Evolutionary conservation across 2,888 invertebrate species (phyloP), one percentile per base, ranked within the genome.

Genomic region (Hirtodrosophila alboralis): DNA sequence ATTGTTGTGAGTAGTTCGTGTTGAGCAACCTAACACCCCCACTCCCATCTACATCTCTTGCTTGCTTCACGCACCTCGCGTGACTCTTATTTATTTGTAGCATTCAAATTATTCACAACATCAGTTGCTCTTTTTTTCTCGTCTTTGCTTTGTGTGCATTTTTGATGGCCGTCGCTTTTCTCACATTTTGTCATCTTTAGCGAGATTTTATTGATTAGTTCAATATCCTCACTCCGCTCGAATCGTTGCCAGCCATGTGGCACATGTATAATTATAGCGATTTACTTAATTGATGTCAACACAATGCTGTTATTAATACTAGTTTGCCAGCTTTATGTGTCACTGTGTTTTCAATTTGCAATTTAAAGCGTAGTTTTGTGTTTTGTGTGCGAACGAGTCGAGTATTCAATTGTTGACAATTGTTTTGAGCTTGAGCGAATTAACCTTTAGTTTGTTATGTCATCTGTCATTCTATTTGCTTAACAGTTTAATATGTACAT

Each of bases 171-270:
- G 16, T 56, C 40, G n/a, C n/a, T n/a, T n/a, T 34, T 38, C 43
- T 59, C 43, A 58, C 54, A 40, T 63, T 77, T 78, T 83, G 75
- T 71, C 84, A 75, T 79, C 68, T 76, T 62, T 49, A 69, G 75
- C 60, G 67, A 76, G 83, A 87, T 86, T 75, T 84, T 87, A 87
- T 87, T 87, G 88, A 87, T 87, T 87, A 84, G 76, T 79, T 87
- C 36, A 62, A 59, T 67, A 62, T 60, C 57, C 44, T n/a, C n/a
- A n/a, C 61, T 47, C 53, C 4, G 38, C 31, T 52, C 8, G 27
- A 10, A 23, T 33, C 37, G 33, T 12, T 28, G 66, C 3, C 34
- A 43, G 36, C 30, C 57, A 62, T 69, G 49, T 45, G 33, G 30
- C 36, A 31, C 8, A 54, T 56, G 56, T 58, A 41, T 75, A 73